Conservation (phyloP, 1,140 invertebrate species). For the Chymomyza costata region DNA sequence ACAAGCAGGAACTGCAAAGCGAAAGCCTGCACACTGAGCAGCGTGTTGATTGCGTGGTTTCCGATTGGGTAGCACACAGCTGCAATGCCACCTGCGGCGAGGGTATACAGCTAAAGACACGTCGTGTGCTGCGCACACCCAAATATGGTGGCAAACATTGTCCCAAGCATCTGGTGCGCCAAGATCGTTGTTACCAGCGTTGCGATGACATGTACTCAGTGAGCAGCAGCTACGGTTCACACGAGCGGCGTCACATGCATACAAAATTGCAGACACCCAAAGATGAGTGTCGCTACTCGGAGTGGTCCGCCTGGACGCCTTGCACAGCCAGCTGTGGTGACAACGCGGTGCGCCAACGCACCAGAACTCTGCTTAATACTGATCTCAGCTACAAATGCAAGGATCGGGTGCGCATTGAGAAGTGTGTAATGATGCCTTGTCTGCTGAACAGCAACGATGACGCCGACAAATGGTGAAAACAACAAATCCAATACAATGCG, state of each 20-base stretch:
- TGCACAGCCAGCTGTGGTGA: constrained; percentile 80
- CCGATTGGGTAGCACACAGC: constrained; percentile 80
- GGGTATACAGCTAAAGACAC: constrained; percentile 76
- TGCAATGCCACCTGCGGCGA: constrained; percentile 81
- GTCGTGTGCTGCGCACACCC: constrained; percentile 77
- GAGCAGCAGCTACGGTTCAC: constrained; percentile 22
- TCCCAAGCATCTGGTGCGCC: constrained; percentile 77
- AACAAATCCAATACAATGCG: no score
- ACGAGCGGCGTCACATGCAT: constrained; percentile 40
- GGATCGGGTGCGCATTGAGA: constrained; percentile 68
- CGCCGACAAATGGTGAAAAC: constrained; percentile 44
- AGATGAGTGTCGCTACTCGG: constrained; percentile 78
- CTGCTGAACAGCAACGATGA: constrained; percentile 62
- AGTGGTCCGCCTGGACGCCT: constrained; percentile 81
- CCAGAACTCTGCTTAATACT: constrained; percentile 62
- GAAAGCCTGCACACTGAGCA: constrained; percentile 46
- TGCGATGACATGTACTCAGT: constrained; percentile 70
- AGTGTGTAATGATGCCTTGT: constrained; percentile 69
- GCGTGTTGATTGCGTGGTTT: constrained; percentile 78
- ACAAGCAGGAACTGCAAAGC: constrained; percentile 49
- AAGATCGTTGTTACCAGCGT: constrained; percentile 65
- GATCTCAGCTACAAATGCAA: constrained; percentile 69
- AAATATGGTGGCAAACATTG: constrained; percentile 83
- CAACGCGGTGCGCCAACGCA: constrained; percentile 61
- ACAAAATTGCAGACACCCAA: constrained; percentile 26